phyloP scores from a whole-genome alignment of 2,888 invertebrate genomes.

The Limulus polyphemus region DNA sequence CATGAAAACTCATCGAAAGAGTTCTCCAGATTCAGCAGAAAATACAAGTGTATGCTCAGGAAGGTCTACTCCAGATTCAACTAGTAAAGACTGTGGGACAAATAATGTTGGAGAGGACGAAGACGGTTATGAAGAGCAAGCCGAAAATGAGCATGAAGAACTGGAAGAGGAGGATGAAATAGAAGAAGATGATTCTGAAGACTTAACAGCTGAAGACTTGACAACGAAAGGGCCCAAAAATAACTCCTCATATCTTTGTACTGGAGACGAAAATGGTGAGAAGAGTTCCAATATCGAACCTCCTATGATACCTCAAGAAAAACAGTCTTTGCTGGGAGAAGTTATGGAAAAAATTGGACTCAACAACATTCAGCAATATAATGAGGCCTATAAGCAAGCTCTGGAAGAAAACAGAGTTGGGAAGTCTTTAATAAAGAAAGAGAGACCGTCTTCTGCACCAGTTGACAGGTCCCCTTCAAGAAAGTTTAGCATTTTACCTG shows the following conservation, averaged over 20 bases:
- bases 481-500: conserved; percentile 7
- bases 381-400: conserved; percentile 89
- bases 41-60: conserved; percentile 19
- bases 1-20: conserved; percentile 62
- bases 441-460: conserved; percentile 21
- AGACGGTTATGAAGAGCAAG: conserved; percentile 44
- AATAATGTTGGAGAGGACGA: conserved; percentile 56
- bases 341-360: conserved; percentile 93
- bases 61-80: conserved; percentile 18
- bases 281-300: neutral
- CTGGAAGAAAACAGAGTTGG: conserved; percentile 53
- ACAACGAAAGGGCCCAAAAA: neutral
- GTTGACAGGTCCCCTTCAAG: conserved; percentile 16
- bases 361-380: conserved; percentile 85
- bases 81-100: conserved; percentile 1
- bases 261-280: neutral
- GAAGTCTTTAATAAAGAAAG: conserved; percentile 13
- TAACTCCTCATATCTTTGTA: neutral
- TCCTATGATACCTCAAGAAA: neutral
- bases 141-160: conserved; percentile 20
- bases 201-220: conserved; percentile 42
- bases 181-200: conserved; percentile 38
- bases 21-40: conserved; percentile 29
- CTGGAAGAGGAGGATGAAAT: conserved; percentile 7
- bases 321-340: conserved; percentile 66